phyloP scores from a whole-genome alignment of 2,113 vertebrate genomes.

The Lichenostomus cassidix region DNA sequence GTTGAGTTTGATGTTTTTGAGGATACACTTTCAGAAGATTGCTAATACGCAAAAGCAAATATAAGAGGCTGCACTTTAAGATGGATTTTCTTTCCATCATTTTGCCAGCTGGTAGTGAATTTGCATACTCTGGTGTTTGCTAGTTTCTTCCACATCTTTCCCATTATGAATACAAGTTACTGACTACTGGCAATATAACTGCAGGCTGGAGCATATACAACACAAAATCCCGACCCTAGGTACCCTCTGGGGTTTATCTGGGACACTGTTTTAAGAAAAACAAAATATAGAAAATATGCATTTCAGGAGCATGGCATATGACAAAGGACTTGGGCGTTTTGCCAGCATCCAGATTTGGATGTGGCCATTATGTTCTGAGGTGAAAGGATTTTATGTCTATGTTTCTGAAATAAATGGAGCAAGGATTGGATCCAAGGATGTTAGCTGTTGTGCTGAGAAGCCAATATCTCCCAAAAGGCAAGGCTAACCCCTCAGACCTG shows the following conservation, averaged over 20 bases:
- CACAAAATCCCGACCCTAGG: not conserved
- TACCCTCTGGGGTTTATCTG: not conserved
- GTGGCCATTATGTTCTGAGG: not conserved
- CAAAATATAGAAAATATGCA: not conserved
- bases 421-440: not conserved
- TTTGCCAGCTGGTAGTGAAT: not conserved
- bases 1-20: not conserved
- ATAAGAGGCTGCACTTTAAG: not conserved
- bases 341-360: not conserved
- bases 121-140: not conserved
- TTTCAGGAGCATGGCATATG: not conserved
- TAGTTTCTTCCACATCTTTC: not conserved
- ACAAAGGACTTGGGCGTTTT: not conserved
- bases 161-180: not conserved
- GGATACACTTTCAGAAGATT: not conserved
- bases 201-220: not conserved
- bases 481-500: not conserved
- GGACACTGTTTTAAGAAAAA: not conserved
- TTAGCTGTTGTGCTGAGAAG: not conserved
- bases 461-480: not conserved
- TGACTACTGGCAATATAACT: not conserved
- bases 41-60: not conserved
- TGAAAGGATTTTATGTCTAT: not conserved
- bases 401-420: not conserved
- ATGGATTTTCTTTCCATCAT: not conserved